phyloP scores from a whole-genome alignment of 2,113 vertebrate genomes.

The Mustela lutreola region DNA sequence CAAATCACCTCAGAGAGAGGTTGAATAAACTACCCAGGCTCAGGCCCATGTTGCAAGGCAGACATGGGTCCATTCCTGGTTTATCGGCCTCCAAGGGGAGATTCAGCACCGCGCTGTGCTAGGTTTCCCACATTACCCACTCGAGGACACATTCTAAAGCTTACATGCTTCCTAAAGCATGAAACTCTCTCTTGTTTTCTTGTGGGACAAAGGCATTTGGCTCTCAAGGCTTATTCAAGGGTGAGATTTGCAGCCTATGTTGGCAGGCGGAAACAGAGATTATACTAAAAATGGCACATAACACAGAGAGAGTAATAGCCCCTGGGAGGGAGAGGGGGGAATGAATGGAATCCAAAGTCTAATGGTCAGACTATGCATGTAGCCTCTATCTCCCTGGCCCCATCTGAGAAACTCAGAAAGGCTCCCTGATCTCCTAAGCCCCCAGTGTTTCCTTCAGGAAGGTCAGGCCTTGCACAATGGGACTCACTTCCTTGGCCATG shows the following conservation, averaged over 20 bases:
- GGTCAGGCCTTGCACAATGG: not conserved
- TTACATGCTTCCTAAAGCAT: too few relatives aligned
- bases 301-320: not conserved
- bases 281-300: not conserved
- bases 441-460: not conserved
- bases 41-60: not conserved
- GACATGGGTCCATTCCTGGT: not conserved
- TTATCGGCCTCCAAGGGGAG: not conserved
- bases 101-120: not conserved
- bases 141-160: not conserved
- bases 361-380: not conserved
- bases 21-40: not conserved
- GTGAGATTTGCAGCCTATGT: not conserved
- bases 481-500: not conserved
- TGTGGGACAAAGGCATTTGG: not conserved
- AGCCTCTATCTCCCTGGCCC: not conserved
- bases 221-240: not conserved
- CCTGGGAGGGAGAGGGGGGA: not conserved
- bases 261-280: not conserved
- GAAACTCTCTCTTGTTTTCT: not conserved
- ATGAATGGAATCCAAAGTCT: not conserved
- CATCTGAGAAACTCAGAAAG: not conserved
- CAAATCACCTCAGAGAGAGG: not conserved
- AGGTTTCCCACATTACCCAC: rapidly evolving
- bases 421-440: too few relatives aligned